phyloP scores from a whole-genome alignment of 2,113 vertebrate species.

The Fukomys damarensis region DNA sequence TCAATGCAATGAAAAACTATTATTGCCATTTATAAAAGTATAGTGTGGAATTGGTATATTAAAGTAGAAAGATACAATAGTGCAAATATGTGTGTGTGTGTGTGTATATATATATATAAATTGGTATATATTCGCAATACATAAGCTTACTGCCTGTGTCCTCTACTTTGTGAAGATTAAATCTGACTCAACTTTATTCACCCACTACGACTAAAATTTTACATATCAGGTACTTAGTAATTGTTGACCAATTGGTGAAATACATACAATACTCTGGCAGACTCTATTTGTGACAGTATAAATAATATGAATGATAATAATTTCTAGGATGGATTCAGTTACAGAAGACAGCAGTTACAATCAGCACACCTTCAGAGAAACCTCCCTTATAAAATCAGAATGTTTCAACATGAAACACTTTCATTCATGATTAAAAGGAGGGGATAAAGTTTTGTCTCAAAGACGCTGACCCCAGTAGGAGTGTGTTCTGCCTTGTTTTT shows the following conservation, averaged over 20 bases:
- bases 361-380: not conserved
- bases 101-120: not conserved
- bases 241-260: not conserved
- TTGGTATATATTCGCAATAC: not conserved
- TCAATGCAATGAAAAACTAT: not conserved
- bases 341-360: not conserved
- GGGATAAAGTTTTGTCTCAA: not conserved
- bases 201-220: not conserved
- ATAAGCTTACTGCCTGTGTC: not conserved
- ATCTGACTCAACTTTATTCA: conserved; percentile 1
- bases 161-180: not conserved
- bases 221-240: not conserved
- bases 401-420: not conserved
- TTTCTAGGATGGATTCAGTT: not conserved
- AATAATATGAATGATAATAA: not conserved
- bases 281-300: not conserved
- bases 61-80: not conserved
- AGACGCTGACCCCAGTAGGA: not conserved
- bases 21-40: not conserved
- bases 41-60: not conserved
- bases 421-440: not conserved
- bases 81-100: too few species aligned
- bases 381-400: not conserved
- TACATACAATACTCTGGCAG: not conserved
- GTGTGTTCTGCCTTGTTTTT: not conserved